A percentile compares a stretch with the other conserved stretches of the same genome.
These are phyloP conservation scores for Phasia obesa DNA, from an alignment of 2,888 invertebrate genomes.

Conservation along the genomic window DNA sequence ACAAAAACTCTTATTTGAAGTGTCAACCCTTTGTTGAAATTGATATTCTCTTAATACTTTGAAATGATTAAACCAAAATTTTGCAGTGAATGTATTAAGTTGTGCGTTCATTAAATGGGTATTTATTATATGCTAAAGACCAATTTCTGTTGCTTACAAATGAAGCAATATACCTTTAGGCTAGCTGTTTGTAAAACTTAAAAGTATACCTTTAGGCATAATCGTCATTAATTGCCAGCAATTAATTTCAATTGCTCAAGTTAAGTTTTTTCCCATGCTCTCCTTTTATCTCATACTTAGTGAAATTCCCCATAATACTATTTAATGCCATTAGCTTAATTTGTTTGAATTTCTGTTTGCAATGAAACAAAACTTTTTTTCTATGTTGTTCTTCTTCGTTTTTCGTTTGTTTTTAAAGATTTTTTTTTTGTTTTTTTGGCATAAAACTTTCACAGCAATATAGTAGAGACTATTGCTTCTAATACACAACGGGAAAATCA, in stretches of 20 bases:
- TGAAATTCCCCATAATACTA: conserved; percentile 55
- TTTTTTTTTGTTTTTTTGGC: background rate
- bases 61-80: background rate
- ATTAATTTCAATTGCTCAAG: conserved; percentile 70
- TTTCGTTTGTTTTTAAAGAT: background rate
- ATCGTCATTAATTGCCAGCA: conserved; percentile 58
- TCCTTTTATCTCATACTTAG: conserved; percentile 1
- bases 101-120: background rate
- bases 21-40: too few relatives aligned
- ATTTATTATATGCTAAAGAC: too few relatives aligned
- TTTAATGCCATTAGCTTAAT: conserved; percentile 68
- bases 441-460: background rate
- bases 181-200: background rate
- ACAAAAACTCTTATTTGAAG: too few relatives aligned
- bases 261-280: conserved; percentile 21
- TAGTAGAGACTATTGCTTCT: background rate
- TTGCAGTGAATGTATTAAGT: background rate
- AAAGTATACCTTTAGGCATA: conserved; percentile 50
- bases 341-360: conserved; percentile 40
- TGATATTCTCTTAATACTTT: background rate
- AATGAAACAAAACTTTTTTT: conserved; percentile 33
- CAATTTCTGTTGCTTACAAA: background rate
- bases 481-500: conserved; percentile 9
- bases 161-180: background rate
- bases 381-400: background rate